phyloP scores from a whole-genome alignment of 2,888 invertebrate genomes.

The Amphipoea oculea region DNA sequence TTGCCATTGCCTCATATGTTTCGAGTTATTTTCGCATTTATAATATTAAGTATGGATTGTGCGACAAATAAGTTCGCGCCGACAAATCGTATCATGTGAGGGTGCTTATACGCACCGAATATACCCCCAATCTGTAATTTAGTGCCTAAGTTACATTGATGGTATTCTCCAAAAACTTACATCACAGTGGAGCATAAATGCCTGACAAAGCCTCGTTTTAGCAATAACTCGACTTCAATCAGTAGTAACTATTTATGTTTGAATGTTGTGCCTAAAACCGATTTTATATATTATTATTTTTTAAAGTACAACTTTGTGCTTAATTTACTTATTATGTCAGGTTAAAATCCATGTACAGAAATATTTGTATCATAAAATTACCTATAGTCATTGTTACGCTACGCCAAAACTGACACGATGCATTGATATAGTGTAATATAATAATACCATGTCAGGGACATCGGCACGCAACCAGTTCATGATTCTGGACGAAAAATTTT shows the following conservation, averaged over 20 bases:
- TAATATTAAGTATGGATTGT: neutral
- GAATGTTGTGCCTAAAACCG: slow-evolving; percentile 17
- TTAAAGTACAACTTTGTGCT: slow-evolving; percentile 33
- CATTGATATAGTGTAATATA: neutral
- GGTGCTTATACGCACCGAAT: neutral
- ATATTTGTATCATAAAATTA: slow-evolving; percentile 14
- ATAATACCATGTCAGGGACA: neutral
- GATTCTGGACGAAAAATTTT: neutral
- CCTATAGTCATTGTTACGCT: neutral
- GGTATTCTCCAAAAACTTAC: slow-evolving; percentile 23
- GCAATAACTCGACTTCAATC: slow-evolving; percentile 21
- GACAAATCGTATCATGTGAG: neutral
- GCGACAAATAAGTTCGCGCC: neutral
- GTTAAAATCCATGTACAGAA: neutral
- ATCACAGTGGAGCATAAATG: slow-evolving; percentile 59
- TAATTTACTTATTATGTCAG: slow-evolving; percentile 15
- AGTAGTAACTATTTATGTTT: neutral
- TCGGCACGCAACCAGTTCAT: neutral
- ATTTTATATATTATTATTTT: neutral
- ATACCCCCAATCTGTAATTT: slow-evolving; percentile 5
- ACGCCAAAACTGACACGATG: slow-evolving; percentile 4
- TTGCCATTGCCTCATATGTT: neutral
- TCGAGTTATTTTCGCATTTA: neutral
- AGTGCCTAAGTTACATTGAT: slow-evolving; percentile 11
- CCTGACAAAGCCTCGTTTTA: slow-evolving; percentile 30